phyloP scores from a whole-genome alignment of 2,113 vertebrate species.

The Podarcis cretensis region DNA sequence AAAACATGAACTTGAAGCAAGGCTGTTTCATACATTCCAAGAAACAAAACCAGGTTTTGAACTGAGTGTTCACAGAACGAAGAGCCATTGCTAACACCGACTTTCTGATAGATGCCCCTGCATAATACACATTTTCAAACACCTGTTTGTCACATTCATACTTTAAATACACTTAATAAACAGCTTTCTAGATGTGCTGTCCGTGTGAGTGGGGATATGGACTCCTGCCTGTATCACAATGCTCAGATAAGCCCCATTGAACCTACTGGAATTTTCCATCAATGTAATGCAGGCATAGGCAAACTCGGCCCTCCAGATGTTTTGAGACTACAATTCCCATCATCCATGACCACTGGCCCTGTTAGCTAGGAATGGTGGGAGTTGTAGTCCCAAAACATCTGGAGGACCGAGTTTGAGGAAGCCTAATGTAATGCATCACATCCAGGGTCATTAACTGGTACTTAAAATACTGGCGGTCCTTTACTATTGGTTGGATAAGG shows the following conservation, averaged over 20 bases:
- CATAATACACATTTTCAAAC: neutral
- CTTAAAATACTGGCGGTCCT: neutral
- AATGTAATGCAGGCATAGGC: neutral
- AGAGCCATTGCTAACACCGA: neutral
- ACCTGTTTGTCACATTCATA: neutral
- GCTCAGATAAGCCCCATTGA: neutral
- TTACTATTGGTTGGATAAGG: neutral
- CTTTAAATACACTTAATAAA: neutral
- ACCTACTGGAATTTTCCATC: neutral
- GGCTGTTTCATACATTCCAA: neutral
- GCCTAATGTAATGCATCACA: neutral
- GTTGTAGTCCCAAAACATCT: too few species aligned
- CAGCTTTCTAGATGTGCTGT: neutral
- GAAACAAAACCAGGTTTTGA: neutral
- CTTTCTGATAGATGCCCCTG: too few species aligned
- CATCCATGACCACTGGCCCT: too few species aligned
- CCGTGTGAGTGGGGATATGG: neutral
- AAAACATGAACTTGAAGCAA: neutral
- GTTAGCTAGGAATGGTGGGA: too few species aligned
- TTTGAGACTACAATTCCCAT: too few species aligned
- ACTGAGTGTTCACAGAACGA: neutral
- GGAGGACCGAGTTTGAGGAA: too few species aligned
- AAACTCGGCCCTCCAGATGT: too few species aligned
- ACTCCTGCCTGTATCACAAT: neutral
- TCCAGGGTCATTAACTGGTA: neutral